Evolutionary conservation across 1,140 invertebrate genomes (phyloP).

Genomic region (Euwallacea similis): DNA sequence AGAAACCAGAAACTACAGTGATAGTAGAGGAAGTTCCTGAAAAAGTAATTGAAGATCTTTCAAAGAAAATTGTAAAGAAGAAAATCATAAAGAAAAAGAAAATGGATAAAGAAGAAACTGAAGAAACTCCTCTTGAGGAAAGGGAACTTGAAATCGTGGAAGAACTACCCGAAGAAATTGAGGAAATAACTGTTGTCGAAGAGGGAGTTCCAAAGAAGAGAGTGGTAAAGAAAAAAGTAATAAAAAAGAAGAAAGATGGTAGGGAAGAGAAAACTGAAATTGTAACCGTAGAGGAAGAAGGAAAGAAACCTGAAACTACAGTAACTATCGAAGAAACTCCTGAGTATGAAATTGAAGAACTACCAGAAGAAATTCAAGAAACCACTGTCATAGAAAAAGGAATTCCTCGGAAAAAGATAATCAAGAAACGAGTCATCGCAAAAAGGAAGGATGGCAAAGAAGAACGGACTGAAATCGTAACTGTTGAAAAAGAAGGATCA

Average conservation of each 20-base stretch:
- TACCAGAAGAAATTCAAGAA: slow-evolving; percentile 48
- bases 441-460: slow-evolving; percentile 35
- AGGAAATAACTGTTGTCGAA: slow-evolving; percentile 51
- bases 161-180: slow-evolving; percentile 47
- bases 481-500: slow-evolving; percentile 55
- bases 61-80: slow-evolving; percentile 46
- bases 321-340: slow-evolving; percentile 48
- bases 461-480: slow-evolving; percentile 42
- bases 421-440: slow-evolving; percentile 42
- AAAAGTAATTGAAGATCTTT: slow-evolving; percentile 47
- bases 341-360: slow-evolving; percentile 47
- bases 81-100: slow-evolving; percentile 50
- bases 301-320: slow-evolving; percentile 48
- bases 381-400: slow-evolving; percentile 42
- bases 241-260: slow-evolving; percentile 54
- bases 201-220: slow-evolving; percentile 47
- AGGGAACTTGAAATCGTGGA: slow-evolving; percentile 38
- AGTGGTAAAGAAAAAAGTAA: slow-evolving; percentile 47
- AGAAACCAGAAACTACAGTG: slow-evolving; percentile 48
- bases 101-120: slow-evolving; percentile 46
- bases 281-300: slow-evolving; percentile 56
- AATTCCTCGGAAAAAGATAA: slow-evolving; percentile 41
- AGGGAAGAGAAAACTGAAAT: slow-evolving; percentile 56
- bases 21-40: slow-evolving; percentile 44
- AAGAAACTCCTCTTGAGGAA: slow-evolving; percentile 52